A percentile compares a stretch with the other conserved stretches of the same genome.
Evolutionary conservation across 2,113 vertebrate species (phyloP).

Genomic region (Capreolus pygargus): DNA sequence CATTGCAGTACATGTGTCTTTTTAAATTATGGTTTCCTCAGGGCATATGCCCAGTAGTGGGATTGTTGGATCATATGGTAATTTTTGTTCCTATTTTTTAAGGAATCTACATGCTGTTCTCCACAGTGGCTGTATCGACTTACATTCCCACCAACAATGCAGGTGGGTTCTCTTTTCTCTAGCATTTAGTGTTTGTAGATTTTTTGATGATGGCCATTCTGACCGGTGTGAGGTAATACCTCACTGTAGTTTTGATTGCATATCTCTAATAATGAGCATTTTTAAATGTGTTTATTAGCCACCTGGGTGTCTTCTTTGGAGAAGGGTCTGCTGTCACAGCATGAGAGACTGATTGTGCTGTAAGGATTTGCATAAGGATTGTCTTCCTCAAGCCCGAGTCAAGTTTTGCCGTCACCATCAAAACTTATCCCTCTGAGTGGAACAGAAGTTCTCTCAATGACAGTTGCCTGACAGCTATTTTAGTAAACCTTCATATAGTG

Average conservation of each 20-base stretch:
- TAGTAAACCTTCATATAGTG: neutral
- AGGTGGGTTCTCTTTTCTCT: neutral
- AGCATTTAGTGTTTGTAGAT: neutral
- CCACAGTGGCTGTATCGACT: neutral
- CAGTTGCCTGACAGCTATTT: neutral
- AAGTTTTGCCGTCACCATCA: neutral
- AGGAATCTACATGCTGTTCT: neutral
- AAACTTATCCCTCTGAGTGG: neutral
- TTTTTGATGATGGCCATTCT: neutral
- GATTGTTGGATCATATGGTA: neutral
- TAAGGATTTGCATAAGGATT: neutral
- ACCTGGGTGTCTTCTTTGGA: neutral
- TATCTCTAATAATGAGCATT: neutral
- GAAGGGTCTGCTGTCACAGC: neutral
- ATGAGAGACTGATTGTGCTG: neutral
- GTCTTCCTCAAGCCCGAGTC: neutral
- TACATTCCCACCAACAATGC: neutral
- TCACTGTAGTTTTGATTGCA: neutral
- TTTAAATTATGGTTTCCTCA: neutral
- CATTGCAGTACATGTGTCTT: neutral
- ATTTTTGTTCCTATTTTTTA: neutral
- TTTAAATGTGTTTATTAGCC: neutral
- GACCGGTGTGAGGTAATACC: neutral
- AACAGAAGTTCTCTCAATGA: neutral
- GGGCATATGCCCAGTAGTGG: neutral